A percentile compares a stretch with the other conserved stretches of the same genome.
These are phyloP conservation scores for Mercenaria mercenaria DNA, from an alignment of 1,140 invertebrate species.

Conservation along the genomic window DNA sequence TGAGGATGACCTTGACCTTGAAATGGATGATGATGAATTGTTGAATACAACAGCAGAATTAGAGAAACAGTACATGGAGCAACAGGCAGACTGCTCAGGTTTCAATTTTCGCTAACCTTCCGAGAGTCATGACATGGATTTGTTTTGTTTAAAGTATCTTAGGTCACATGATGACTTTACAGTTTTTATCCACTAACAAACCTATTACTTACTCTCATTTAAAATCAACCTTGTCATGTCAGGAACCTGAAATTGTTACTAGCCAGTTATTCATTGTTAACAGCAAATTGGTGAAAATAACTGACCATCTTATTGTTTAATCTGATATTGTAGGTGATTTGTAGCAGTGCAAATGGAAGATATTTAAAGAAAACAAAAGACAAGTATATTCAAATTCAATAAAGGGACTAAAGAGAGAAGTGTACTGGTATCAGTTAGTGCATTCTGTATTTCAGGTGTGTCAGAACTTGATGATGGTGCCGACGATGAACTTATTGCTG, in stretches of 20 bases:
- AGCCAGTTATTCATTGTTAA: no score
- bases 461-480: slow-evolving; percentile 13
- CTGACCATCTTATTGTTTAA: no score
- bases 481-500: slow-evolving; percentile 27
- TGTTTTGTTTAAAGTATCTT: background rate
- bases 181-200: background rate
- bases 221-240: no score
- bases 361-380: no score
- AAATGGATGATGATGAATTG: slow-evolving; percentile 60
- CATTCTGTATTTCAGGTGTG: background rate
- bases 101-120: no score
- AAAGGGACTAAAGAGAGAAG: no score
- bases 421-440: no score
- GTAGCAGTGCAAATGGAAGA: no score
- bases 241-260: no score
- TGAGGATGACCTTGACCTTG: slow-evolving; percentile 46
- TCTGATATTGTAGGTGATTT: no score
- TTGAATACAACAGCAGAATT: slow-evolving; percentile 50
- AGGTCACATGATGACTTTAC: background rate
- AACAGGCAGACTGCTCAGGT: slow-evolving; percentile 13
- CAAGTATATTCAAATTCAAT: no score
- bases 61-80: slow-evolving; percentile 28
- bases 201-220: background rate
- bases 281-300: no score
- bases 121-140: background rate